Evolutionary conservation across 2,888 invertebrate species (phyloP).

Genomic region (Bedellia somnulentella): DNA sequence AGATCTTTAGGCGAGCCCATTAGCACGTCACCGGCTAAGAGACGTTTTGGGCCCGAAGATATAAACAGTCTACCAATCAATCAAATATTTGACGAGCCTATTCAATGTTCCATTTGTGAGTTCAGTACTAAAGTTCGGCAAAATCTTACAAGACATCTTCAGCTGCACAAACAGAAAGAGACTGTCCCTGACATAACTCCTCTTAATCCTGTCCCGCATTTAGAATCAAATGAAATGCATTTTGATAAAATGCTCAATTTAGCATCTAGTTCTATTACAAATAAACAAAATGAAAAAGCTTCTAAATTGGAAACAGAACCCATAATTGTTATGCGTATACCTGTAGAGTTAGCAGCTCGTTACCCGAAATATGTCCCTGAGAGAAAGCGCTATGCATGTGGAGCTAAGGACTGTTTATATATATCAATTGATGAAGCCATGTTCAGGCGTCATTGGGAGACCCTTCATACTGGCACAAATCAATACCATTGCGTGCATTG

Average conservation of each 20-base stretch:
- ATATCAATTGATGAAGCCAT: constrained; percentile 71
- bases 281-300: constrained; percentile 19
- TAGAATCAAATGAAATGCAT: constrained; percentile 76
- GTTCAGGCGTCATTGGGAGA: constrained; percentile 71
- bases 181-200: constrained; percentile 69
- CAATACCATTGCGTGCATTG: constrained; percentile 75
- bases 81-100: constrained; percentile 63
- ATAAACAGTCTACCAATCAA: constrained; percentile 65
- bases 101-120: constrained; percentile 68
- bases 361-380: constrained; percentile 57
- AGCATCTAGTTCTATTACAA: constrained; percentile 66
- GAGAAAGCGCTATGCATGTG: constrained; percentile 68
- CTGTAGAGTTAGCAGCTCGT: constrained; percentile 20
- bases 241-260: constrained; percentile 86
- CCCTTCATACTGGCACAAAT: constrained; percentile 65
- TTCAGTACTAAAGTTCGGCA: constrained; percentile 70
- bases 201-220: constrained; percentile 80
- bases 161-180: constrained; percentile 66
- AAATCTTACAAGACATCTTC: constrained; percentile 73
- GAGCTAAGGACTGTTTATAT: constrained; percentile 70
- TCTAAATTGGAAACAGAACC: constrained; percentile 13
- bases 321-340: constrained; percentile 11
- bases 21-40: constrained; percentile 14
- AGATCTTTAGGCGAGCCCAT: constrained; percentile 1
- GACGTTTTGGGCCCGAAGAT: constrained; percentile 61